Evolutionary conservation across 2,113 vertebrate species (phyloP).

Genomic region (Gasterosteus nipponicus): DNA sequence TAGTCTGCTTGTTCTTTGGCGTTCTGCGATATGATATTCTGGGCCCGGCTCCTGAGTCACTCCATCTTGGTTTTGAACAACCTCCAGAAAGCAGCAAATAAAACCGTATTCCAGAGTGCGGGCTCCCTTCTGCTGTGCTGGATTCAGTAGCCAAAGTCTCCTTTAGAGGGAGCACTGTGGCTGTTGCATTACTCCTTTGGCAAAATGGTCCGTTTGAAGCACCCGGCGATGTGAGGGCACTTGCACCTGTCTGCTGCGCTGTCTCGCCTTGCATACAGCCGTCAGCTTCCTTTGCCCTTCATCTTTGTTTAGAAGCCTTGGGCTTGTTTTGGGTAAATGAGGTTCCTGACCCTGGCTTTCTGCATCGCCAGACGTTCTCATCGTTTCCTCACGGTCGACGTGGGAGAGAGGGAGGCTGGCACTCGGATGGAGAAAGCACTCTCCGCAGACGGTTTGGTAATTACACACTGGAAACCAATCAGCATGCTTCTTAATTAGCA

Average conservation of each 20-base stretch:
- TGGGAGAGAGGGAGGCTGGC: conserved; percentile 56
- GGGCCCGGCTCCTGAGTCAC: conserved; percentile 30
- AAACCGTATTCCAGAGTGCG: conserved; percentile 33
- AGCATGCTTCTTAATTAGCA: conserved; percentile 84
- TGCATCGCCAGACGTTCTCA: conserved; percentile 65
- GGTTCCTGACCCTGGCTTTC: conserved; percentile 71
- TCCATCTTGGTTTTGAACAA: conserved; percentile 30
- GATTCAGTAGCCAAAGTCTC: conserved; percentile 32
- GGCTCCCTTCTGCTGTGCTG: conserved; percentile 12
- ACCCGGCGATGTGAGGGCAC: conserved; percentile 11
- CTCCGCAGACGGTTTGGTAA: conserved; percentile 81
- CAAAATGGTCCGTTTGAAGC: conserved; percentile 26
- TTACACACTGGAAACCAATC: conserved; percentile 85
- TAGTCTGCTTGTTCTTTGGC: conserved; percentile 31
- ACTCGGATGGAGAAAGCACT: conserved; percentile 73
- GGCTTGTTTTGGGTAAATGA: conserved; percentile 69
- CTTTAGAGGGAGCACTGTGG: conserved; percentile 65
- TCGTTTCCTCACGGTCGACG: conserved; percentile 61
- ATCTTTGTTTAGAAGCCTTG: conserved; percentile 64
- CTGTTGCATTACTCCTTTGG: conserved; percentile 35
- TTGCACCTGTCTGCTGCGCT: conserved; percentile 36
- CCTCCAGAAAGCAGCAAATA: conserved; percentile 35
- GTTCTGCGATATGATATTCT: conserved; percentile 35
- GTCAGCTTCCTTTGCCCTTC: conserved; percentile 50
- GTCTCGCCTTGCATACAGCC: conserved; percentile 21